Evolutionary conservation across 2,113 vertebrate genomes (phyloP).

Genomic region (Carlito syrichta): DNA sequence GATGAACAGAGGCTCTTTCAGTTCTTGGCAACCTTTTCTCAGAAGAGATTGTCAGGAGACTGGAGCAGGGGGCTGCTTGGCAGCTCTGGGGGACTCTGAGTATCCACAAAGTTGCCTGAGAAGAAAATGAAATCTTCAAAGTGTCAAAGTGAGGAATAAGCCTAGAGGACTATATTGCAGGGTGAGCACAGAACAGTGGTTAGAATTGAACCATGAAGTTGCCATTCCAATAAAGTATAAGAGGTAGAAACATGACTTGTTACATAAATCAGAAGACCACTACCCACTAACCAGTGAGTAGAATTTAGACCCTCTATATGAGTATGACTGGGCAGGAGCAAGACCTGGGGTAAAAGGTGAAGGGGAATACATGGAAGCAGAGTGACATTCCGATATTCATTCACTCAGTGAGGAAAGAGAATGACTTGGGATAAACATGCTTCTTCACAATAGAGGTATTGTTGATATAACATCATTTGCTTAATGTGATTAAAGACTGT

Average conservation of each 20-base stretch:
- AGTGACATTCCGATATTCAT: neutral
- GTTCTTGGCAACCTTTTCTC: neutral
- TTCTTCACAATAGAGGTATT: neutral
- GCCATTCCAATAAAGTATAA: neutral
- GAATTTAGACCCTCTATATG: neutral
- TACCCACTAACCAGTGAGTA: neutral
- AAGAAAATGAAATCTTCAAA: neutral
- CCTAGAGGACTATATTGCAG: neutral
- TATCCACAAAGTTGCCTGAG: neutral
- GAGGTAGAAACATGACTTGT: neutral
- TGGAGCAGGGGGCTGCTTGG: neutral
- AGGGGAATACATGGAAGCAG: neutral
- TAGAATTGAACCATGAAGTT: neutral
- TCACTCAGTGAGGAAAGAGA: neutral
- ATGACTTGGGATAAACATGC: neutral
- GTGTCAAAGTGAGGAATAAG: neutral
- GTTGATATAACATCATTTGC: neutral
- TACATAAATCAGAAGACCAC: neutral
- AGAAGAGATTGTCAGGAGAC: neutral
- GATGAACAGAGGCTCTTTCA: neutral
- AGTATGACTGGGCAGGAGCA: neutral
- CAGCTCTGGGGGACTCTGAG: neutral
- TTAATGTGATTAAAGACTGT: neutral
- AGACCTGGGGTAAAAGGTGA: neutral
- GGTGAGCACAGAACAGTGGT: neutral